Evolutionary conservation across 2,113 vertebrate genomes (phyloP).

Genomic region (Ptilonorhynchus violaceus): DNA sequence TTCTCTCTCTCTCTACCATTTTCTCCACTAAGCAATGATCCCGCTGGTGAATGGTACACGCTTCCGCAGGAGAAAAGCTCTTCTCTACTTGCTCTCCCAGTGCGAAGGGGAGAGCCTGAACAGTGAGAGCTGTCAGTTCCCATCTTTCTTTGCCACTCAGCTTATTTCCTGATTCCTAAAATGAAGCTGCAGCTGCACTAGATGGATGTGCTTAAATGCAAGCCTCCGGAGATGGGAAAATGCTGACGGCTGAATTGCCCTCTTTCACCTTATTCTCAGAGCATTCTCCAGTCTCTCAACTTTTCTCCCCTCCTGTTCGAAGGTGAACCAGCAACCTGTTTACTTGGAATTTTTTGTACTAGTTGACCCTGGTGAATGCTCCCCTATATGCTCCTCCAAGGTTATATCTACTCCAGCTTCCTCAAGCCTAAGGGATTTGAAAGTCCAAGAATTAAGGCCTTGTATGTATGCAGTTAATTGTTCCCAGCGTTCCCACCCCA

Average conservation of each 20-base stretch:
- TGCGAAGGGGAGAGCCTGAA: constrained; percentile 9
- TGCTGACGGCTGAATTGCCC: constrained; percentile 55
- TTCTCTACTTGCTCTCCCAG: constrained; percentile 37
- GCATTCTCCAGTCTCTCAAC: background rate
- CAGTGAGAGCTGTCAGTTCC: constrained; percentile 51
- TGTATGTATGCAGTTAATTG: background rate
- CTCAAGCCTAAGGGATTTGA: background rate
- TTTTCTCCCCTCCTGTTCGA: background rate
- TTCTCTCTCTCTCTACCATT: background rate
- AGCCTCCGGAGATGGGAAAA: constrained; percentile 55
- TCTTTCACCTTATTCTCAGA: constrained; percentile 33
- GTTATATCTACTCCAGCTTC: background rate
- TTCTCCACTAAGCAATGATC: background rate
- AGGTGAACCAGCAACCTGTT: background rate
- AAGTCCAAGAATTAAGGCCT: background rate
- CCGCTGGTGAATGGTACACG: background rate
- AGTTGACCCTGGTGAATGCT: background rate
- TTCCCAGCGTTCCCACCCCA: background rate
- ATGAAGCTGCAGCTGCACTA: constrained; percentile 62
- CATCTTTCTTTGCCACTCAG: constrained; percentile 60
- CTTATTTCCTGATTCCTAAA: constrained; percentile 65
- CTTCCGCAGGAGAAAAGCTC: constrained; percentile 43
- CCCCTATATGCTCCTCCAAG: background rate
- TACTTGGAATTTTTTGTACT: background rate
- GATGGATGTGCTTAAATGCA: constrained; percentile 50